A percentile compares a stretch with the other conserved stretches of the same genome.
phyloP scores from a whole-genome alignment of 2,888 invertebrate species.

The Drosophila atripex region DNA sequence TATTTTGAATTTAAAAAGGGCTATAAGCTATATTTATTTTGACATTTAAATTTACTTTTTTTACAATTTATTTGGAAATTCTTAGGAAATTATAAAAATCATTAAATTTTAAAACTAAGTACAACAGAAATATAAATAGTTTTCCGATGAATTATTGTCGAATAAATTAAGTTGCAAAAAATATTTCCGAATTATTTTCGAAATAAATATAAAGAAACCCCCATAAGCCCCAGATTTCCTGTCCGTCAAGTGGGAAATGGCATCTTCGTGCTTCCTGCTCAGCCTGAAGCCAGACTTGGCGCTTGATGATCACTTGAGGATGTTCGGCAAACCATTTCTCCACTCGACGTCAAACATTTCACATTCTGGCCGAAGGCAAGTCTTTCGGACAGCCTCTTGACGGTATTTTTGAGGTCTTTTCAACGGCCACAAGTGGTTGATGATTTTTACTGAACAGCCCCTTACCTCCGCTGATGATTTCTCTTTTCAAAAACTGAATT shows the following conservation, averaged over 20 bases:
- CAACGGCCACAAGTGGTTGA: constrained; percentile 32
- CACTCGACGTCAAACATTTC: constrained; percentile 47
- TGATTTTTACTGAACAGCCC: constrained; percentile 8
- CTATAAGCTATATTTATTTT: too few relatives aligned
- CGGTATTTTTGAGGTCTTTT: constrained; percentile 28
- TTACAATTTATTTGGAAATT: too few relatives aligned
- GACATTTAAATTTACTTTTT: too few relatives aligned
- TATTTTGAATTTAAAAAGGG: too few relatives aligned
- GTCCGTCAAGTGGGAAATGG: constrained; percentile 9
- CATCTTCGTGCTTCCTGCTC: constrained; percentile 26
- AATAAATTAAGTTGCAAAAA: too few relatives aligned
- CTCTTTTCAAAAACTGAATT: not conserved
- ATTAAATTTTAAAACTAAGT: too few relatives aligned
- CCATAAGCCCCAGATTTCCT: not conserved
- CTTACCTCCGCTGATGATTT: not conserved
- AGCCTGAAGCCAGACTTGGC: constrained; percentile 3
- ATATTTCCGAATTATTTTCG: too few relatives aligned
- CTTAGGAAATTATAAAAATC: too few relatives aligned
- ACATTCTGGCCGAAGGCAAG: constrained; percentile 12
- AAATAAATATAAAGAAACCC: too few relatives aligned
- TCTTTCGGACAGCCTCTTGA: constrained; percentile 16
- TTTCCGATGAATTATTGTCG: too few relatives aligned
- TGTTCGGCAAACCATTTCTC: constrained; percentile 58
- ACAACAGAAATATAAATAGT: too few relatives aligned
- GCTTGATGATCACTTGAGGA: constrained; percentile 2